phyloP scores from a whole-genome alignment of 1,140 invertebrate species.

The Coelopa frigida region DNA sequence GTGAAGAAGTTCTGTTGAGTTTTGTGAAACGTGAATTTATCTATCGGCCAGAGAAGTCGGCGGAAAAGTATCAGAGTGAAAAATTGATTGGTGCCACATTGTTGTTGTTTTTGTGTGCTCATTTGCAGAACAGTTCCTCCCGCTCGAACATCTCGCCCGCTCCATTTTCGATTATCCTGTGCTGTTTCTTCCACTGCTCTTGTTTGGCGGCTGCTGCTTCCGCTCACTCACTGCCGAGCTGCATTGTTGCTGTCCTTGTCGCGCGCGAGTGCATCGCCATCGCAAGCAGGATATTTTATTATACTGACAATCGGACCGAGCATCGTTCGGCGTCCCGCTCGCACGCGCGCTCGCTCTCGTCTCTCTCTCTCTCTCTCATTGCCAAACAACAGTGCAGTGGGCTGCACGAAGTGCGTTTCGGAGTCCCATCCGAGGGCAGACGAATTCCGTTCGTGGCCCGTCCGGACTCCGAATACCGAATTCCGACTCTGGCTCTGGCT shows the following conservation, averaged over 20 bases:
- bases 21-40: slow-evolving; percentile 6
- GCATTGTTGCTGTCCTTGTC: background rate
- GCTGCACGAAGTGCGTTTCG: background rate
- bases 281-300: slow-evolving; percentile 43
- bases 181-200: background rate
- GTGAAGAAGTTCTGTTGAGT: slow-evolving; percentile 2
- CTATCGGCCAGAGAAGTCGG: too few relatives aligned
- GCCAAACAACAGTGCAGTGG: background rate
- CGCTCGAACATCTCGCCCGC: too few relatives aligned
- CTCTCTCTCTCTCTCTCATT: too few relatives aligned
- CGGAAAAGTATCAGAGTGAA: too few relatives aligned
- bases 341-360: background rate
- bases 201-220: background rate
- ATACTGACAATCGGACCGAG: slow-evolving; percentile 36
- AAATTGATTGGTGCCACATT: too few relatives aligned
- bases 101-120: background rate
- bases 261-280: background rate
- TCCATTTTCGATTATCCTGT: too few relatives aligned
- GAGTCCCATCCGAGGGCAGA: background rate
- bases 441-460: background rate
- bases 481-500: slow-evolving; percentile 8
- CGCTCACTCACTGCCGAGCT: background rate
- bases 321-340: background rate
- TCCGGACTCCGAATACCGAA: background rate
- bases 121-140: background rate